These are phyloP conservation scores for Heliconius charithonia DNA, from an alignment of 2,888 invertebrate species.

Conservation along the genomic window DNA sequence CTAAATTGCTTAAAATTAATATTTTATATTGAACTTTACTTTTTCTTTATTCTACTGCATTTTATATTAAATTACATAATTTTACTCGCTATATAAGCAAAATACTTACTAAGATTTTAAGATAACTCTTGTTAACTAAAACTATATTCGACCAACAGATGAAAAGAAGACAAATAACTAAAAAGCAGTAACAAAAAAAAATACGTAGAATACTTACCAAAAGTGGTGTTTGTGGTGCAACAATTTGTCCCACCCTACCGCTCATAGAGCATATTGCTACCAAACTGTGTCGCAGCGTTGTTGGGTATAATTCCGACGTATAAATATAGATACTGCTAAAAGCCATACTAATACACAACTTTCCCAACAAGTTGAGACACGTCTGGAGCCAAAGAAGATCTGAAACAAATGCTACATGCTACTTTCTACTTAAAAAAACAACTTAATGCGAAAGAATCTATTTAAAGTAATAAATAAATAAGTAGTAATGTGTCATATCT, in stretches of 20 bases:
- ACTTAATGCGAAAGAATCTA: not conserved
- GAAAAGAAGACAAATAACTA: no score
- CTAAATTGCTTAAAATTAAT: no score
- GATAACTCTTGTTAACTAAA: no score
- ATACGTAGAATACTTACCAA: slow-evolving; percentile 79
- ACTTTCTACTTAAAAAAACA: slow-evolving; percentile 34
- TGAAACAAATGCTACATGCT: slow-evolving; percentile 51
- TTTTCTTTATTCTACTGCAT: no score
- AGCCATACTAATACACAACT: slow-evolving; percentile 76
- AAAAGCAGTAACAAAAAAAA: no score
- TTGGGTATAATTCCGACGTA: slow-evolving; percentile 88
- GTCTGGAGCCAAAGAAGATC: slow-evolving; percentile 76
- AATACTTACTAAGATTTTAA: no score
- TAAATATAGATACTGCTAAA: slow-evolving; percentile 81
- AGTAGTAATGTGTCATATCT: not conserved
- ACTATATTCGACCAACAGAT: no score
- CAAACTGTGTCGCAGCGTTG: slow-evolving; percentile 84
- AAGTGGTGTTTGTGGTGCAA: slow-evolving; percentile 87
- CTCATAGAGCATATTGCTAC: slow-evolving; percentile 86
- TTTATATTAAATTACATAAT: no score
- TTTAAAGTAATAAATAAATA: not conserved
- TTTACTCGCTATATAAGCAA: no score
- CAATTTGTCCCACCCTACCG: slow-evolving; percentile 86
- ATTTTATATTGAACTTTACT: no score
- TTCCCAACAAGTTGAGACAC: slow-evolving; percentile 78